Evolutionary conservation across 2,113 vertebrate species (phyloP), one percentile per base, ranked within the genome.

Genomic region (Neomonachus schauinslandi): DNA sequence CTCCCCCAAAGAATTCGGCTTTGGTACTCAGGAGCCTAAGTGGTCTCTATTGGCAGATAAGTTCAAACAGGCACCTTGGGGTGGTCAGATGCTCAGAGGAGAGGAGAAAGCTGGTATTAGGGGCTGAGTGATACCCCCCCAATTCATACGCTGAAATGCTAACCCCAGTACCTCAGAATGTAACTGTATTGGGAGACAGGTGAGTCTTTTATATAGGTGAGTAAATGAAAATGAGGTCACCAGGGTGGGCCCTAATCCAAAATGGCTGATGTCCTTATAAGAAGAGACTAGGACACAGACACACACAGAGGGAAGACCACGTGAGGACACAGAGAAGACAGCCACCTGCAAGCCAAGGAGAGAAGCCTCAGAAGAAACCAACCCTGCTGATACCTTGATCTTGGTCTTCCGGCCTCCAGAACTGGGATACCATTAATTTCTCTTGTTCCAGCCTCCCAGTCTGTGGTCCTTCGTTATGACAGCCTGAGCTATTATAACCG

Each of bases 401-500:
- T 5, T 7, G 8, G 24, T 21, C 7, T 3, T 33, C 74, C 7
- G 2, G 42, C 11, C 31, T 42, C 74, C 33, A 57, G 94, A 57
- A 39, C 12, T 14, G 16, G 1, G 19, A 59, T 28, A 31, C 39
- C 24, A 61, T 24, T 0, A 2, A 31, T 39, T 21, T 39, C 59
- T 24, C 49, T 42, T 15, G 9, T 55, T 51, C 15, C 8, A 42
- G 65, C 24, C 80, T 12, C 55, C 63, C 31, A 0, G n/a, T 2
- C 74, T 22, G 18, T 12, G 36, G 63, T 18, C 84, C 76, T 81
- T 81, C n/a, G 12, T 31, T 36, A 31, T 31, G 85, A 11, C 0
- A 11, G 59, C 76, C 21, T 0, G 7, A 61, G 76, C 19, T 26
- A 3, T 57, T 9, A 3, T 0, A 24, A 22, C 74, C 1, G 28